phyloP scores from a whole-genome alignment of 2,888 invertebrate genomes.

The Idaea aversata region DNA sequence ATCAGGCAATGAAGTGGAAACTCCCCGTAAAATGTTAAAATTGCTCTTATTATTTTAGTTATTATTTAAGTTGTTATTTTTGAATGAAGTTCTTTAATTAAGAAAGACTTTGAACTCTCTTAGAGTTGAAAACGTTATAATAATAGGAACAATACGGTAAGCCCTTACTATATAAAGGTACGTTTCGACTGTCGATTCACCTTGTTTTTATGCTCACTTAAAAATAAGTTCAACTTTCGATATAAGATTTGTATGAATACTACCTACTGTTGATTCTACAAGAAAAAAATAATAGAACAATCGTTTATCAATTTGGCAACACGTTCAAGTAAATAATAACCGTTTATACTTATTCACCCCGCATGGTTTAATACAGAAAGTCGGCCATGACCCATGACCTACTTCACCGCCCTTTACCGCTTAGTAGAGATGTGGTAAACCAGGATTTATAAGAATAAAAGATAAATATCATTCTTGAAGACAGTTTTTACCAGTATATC shows the following conservation, averaged over 20 bases:
- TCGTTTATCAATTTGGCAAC: not conserved
- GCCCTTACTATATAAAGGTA: too few relatives aligned
- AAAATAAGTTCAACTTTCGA: too few relatives aligned
- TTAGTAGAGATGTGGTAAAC: not conserved
- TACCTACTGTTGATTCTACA: too few relatives aligned
- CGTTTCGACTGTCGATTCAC: too few relatives aligned
- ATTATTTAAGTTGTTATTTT: too few relatives aligned
- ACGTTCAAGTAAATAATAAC: slow-evolving; percentile 1
- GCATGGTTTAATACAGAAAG: slow-evolving; percentile 12
- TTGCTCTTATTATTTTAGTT: not conserved
- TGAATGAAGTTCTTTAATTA: not conserved
- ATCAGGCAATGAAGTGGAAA: too few relatives aligned
- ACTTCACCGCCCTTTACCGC: not conserved
- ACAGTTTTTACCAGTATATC: not conserved
- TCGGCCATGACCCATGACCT: slow-evolving; percentile 8
- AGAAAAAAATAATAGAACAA: not conserved
- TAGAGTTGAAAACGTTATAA: too few relatives aligned
- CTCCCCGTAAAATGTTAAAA: too few relatives aligned
- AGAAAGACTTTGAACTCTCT: not conserved
- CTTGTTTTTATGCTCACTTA: too few relatives aligned
- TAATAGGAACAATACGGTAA: too few relatives aligned
- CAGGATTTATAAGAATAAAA: not conserved
- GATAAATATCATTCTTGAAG: not conserved
- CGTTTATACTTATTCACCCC: not conserved
- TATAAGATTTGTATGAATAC: too few relatives aligned